Conservation (phyloP, 2,113 vertebrate genomes). For the Macrotus californicus region DNA sequence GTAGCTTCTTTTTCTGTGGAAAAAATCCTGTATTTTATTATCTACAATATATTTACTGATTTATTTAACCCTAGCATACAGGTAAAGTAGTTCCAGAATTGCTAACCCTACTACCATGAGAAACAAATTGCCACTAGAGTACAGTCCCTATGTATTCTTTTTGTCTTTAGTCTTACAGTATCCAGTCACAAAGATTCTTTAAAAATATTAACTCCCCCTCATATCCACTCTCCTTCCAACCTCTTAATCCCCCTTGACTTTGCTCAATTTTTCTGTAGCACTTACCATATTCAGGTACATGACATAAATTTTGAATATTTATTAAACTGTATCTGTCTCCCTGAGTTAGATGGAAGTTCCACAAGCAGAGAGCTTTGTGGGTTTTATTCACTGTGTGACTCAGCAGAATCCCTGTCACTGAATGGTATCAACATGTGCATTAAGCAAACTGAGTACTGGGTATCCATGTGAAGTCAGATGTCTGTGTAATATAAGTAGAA, state of each 20-base stretch:
- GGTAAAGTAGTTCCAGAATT: background rate
- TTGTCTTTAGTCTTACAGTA: background rate
- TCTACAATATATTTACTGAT: background rate
- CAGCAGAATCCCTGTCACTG: fast-evolving
- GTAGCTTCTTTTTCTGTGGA: background rate
- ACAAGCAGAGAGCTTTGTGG: fast-evolving
- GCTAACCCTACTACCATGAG: background rate
- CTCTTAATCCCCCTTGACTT: background rate
- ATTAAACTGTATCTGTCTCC: background rate
- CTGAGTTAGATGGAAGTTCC: too few relatives aligned
- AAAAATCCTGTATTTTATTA: background rate
- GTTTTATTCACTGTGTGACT: background rate
- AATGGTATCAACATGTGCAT: background rate
- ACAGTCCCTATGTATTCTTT: background rate
- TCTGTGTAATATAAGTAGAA: background rate
- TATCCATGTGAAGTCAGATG: background rate
- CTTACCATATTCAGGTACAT: background rate
- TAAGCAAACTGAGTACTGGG: background rate
- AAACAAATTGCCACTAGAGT: background rate
- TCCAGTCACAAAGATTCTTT: background rate
- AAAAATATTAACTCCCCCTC: background rate
- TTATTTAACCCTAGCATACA: background rate
- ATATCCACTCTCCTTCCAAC: background rate
- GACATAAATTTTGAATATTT: background rate
- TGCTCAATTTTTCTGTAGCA: background rate